Conservation (phyloP, 1,140 invertebrate species). For the Drosophila tani region DNA sequence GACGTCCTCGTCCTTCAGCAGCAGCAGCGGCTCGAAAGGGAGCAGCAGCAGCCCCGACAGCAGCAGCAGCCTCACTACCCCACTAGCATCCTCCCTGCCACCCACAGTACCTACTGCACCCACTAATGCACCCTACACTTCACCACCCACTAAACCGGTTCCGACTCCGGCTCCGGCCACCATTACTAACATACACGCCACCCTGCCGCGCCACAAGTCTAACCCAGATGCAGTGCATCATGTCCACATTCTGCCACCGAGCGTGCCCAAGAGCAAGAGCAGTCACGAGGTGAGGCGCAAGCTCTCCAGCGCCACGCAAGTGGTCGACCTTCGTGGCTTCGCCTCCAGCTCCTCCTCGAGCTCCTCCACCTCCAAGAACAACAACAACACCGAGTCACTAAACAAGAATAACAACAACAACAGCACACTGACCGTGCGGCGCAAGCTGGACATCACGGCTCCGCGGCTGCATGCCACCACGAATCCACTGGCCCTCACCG, state of each 20-base stretch:
- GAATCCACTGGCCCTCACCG: slow-evolving; percentile 87
- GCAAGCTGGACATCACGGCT: slow-evolving; percentile 88
- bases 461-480: slow-evolving; percentile 90
- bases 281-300: slow-evolving; percentile 64
- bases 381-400: slow-evolving; percentile 42
- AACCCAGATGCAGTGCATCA: slow-evolving; percentile 60
- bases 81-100: slow-evolving; percentile 43
- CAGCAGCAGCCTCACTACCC: slow-evolving; percentile 35
- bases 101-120: slow-evolving; percentile 47
- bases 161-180: slow-evolving; percentile 46
- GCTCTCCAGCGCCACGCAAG: slow-evolving; percentile 31
- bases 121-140: slow-evolving; percentile 29
- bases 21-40: slow-evolving; percentile 47
- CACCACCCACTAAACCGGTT: slow-evolving; percentile 19
- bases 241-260: slow-evolving; percentile 43
- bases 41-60: slow-evolving; percentile 51
- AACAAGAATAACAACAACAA: slow-evolving; percentile 43
- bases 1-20: slow-evolving; percentile 72
- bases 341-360: slow-evolving; percentile 1
- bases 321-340: background rate
- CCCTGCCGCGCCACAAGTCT: slow-evolving; percentile 60
- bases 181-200: slow-evolving; percentile 74
- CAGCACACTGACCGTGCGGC: slow-evolving; percentile 53
- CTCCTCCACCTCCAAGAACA: slow-evolving; percentile 36
- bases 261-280: slow-evolving; percentile 72